phyloP scores from a whole-genome alignment of 2,797 vertebrate genomes.

The Micrastur ruficollis region DNA sequence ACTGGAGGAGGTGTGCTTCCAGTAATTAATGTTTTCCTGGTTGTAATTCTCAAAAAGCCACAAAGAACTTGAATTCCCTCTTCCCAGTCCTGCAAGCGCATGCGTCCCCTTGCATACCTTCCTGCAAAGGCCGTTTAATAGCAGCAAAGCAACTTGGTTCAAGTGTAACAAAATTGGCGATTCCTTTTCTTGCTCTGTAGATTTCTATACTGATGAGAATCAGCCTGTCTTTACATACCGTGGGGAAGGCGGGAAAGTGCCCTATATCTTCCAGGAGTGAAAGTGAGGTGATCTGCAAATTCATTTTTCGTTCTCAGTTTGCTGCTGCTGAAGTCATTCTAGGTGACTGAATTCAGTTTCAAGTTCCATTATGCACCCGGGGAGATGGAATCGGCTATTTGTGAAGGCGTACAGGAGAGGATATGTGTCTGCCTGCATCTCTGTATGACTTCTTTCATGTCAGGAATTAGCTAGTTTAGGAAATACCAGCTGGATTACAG shows the following conservation, averaged over 20 bases:
- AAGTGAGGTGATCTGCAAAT: not conserved
- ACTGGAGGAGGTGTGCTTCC: not conserved
- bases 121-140: not conserved
- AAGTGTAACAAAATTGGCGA: too few species aligned
- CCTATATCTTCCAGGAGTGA: not conserved
- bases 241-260: not conserved
- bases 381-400: not conserved
- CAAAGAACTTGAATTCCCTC: not conserved
- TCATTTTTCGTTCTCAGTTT: not conserved
- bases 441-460: not conserved
- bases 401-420: not conserved
- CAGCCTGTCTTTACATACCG: fast-evolving
- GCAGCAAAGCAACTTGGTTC: not conserved
- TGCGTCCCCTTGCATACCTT: not conserved
- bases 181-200: not conserved
- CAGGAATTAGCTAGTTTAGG: not conserved
- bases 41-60: not conserved
- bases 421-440: not conserved
- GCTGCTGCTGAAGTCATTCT: not conserved
- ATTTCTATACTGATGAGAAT: not conserved
- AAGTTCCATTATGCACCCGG: not conserved
- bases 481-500: not conserved
- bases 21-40: not conserved
- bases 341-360: not conserved
- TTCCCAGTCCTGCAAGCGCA: not conserved